Conservation (phyloP, 1,140 invertebrate species). For the Gonatopus flavifemur region DNA sequence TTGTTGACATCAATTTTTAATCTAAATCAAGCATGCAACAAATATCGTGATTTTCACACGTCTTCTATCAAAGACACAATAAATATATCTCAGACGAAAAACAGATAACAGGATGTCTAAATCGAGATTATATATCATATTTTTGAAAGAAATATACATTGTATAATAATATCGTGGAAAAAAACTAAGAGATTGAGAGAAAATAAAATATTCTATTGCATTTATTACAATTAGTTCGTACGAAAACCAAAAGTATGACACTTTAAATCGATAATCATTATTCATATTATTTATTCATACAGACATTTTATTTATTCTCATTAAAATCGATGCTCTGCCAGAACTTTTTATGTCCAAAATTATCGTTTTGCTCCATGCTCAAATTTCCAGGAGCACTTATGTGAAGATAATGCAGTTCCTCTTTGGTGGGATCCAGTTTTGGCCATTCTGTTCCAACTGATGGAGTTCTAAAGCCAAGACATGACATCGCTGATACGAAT, state of each 20-base stretch:
- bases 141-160: too few species aligned
- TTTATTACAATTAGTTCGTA: too few species aligned
- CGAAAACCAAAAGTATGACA: neutral
- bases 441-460: conserved; percentile 43
- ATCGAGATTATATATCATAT: too few species aligned
- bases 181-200: too few species aligned
- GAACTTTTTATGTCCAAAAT: conserved; percentile 60
- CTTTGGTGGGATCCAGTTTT: conserved; percentile 37
- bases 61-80: too few species aligned
- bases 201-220: too few species aligned
- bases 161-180: too few species aligned
- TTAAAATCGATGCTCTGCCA: conserved; percentile 62
- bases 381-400: conserved; percentile 54
- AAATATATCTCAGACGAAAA: too few species aligned
- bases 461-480: conserved; percentile 39
- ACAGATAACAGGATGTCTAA: too few species aligned
- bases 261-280: neutral
- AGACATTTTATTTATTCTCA: conserved; percentile 56
- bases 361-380: conserved; percentile 49
- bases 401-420: conserved; percentile 58
- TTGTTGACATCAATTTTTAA: too few species aligned
- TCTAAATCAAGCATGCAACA: too few species aligned
- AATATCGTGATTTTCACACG: too few species aligned
- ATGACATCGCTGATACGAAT: neutral
- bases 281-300: neutral